Percentiles rank a stretch among this genome's conserved stretches.
Evolutionary conservation across 2,797 vertebrate species (phyloP).

Genomic region (Melanotaenia pygmaea): DNA sequence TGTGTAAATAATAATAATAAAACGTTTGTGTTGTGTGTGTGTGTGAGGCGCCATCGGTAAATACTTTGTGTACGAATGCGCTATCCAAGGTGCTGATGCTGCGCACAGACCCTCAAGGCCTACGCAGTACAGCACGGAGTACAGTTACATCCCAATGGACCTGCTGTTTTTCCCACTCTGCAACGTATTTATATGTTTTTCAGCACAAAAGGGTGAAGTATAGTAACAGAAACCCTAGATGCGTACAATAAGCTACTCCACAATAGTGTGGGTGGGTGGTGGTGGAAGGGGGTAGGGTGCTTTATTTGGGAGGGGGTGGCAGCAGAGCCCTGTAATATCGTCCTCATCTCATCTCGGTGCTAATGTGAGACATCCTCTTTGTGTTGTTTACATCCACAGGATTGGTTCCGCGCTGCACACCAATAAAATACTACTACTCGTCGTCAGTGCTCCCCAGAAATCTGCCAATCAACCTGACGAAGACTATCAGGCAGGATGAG

Average conservation of each 20-base stretch:
- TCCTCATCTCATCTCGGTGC: conserved; percentile 49
- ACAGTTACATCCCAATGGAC: conserved; percentile 53
- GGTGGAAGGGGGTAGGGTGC: conserved; percentile 36
- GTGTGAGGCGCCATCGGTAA: conserved; percentile 11
- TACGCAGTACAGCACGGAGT: conserved; percentile 60
- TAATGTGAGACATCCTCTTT: conserved; percentile 63
- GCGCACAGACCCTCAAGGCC: conserved; percentile 68
- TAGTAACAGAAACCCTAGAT: conserved; percentile 64
- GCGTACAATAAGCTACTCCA: conserved; percentile 61
- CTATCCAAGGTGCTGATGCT: conserved; percentile 84
- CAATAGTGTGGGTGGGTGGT: conserved; percentile 59
- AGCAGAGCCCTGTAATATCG: conserved; percentile 58
- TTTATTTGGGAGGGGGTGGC: conserved; percentile 42
- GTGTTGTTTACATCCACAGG: conserved; percentile 82
- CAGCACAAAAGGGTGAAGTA: conserved; percentile 52
- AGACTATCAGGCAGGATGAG: conserved; percentile 93
- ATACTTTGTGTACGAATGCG: conserved; percentile 62
- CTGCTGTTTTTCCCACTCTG: neutral
- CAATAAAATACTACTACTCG: conserved; percentile 95
- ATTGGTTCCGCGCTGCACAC: conserved; percentile 89
- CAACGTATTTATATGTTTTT: conserved; percentile 27
- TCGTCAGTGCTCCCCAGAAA: conserved; percentile 89
- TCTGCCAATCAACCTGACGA: conserved; percentile 90
- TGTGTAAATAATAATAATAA: too few relatives aligned
- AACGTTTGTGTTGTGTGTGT: conserved; percentile 16